Base-by-base conservation (phyloP, 35 echinoderm and acorn worm genomes). In the Diadema setosum region DNA sequence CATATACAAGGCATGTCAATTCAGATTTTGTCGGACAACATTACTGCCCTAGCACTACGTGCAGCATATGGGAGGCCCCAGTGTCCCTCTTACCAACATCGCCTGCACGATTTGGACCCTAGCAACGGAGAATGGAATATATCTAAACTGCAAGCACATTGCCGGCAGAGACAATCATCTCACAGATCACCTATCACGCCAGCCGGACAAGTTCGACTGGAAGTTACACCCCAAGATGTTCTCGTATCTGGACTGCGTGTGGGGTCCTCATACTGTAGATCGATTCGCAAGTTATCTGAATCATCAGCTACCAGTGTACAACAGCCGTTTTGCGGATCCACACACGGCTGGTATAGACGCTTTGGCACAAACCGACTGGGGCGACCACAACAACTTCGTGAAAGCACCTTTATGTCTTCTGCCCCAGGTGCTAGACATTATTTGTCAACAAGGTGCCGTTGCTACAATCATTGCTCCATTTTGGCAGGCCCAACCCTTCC, bases 311-410 rank as follows among this genome's bases (percentile, higher is more conserved):
- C 84, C 90, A 36, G 21, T 75, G 34, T 87, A 88, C 90, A 92
- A 87, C 90, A 92, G 65, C n/a, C n/a, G n/a, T n/a, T n/a, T n/a
- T n/a, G n/a, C n/a, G 34, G 18, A 5, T 49, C 4, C 20, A 15
- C 5, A 48, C 50, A 7, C 33, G 37, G 24, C 39, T 24, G n/a
- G n/a, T n/a, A n/a, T n/a, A n/a, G n/a, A n/a, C n/a, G n/a, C n/a
- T n/a, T n/a, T n/a, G n/a, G 65, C 90, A 36, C 90, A 92, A 87
- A 37, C 43, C 64, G 59, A 92, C 50, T 92, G 83, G 90, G 18
- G 7, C 55, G 42, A 17, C 2, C 84, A 92, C 84, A 92, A 92
- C 90, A 92, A 92, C 35, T 92, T 52, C 67, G 83, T 76, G 21
- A 92, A 92, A 42, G 42, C 90, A 0, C 83, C 90, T 44, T 87